Conservation (phyloP, 1,140 invertebrate genomes). For the Drosophila baimaii region DNA sequence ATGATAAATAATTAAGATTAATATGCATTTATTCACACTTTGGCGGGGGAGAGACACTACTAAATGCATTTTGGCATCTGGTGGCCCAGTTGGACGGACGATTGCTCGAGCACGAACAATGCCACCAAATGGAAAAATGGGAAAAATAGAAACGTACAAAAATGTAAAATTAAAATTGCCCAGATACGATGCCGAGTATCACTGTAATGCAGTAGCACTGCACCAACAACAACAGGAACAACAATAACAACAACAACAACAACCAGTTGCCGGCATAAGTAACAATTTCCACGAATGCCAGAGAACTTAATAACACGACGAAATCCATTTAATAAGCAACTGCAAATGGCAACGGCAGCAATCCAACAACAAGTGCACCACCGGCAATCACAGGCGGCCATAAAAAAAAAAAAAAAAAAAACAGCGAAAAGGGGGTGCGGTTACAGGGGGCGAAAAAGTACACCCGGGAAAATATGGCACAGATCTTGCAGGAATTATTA, state of each 20-base stretch:
- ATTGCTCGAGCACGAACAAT: conserved; percentile 47
- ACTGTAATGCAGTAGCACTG: conserved; percentile 64
- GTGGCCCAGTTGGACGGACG: conserved; percentile 40
- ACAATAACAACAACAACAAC: conserved; percentile 19
- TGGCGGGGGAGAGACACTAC: conserved; percentile 44
- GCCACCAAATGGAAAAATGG: conserved; percentile 56
- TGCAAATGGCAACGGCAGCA: conserved; percentile 68
- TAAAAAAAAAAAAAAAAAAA: no score
- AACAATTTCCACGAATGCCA: conserved; percentile 79
- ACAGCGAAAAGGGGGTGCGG: background rate
- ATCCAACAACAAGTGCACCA: conserved; percentile 48
- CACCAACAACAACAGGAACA: conserved; percentile 30
- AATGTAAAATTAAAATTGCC: conserved; percentile 34
- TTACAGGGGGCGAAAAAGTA: conserved; percentile 2
- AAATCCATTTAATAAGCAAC: conserved; percentile 80
- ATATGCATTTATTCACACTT: conserved; percentile 75
- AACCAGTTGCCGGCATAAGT: conserved; percentile 58
- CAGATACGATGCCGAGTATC: conserved; percentile 51
- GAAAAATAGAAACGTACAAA: conserved; percentile 7
- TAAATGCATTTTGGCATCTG: conserved; percentile 38
- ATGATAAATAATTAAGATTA: conserved; percentile 63
- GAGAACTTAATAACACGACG: conserved; percentile 75
- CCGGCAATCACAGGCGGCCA: conserved; percentile 34
- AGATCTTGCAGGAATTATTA: no score
- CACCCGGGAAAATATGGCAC: background rate